These are phyloP conservation scores for Chionoecetes opilio DNA, from an alignment of 1,140 invertebrate genomes.

Conservation along the genomic window DNA sequence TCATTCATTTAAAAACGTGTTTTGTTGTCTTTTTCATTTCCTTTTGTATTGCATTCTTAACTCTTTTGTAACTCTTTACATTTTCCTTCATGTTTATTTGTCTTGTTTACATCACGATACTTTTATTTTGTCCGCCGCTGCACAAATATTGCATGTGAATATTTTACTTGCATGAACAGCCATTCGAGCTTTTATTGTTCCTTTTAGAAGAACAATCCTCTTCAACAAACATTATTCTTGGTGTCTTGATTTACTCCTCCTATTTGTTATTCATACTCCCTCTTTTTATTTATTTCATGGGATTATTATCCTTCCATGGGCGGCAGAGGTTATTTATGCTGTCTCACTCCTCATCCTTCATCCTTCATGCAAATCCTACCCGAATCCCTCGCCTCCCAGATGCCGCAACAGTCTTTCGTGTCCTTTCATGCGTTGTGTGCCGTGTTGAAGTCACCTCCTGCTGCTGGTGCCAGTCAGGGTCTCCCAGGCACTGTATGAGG, in stretches of 20 bases:
- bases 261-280: not conserved
- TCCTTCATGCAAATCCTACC: constrained; percentile 21
- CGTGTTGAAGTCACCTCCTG: not conserved
- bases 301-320: not conserved
- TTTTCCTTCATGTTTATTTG: too few relatives aligned
- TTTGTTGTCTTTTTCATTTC: too few relatives aligned
- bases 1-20: too few relatives aligned
- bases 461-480: not conserved
- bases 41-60: too few relatives aligned
- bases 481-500: not conserved
- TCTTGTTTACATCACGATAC: too few relatives aligned
- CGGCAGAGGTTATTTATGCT: not conserved
- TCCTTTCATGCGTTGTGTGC: not conserved
- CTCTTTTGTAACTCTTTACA: too few relatives aligned
- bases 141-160: too few relatives aligned
- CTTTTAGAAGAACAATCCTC: too few relatives aligned
- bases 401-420: constrained; percentile 14
- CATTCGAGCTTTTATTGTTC: too few relatives aligned
- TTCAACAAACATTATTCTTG: too few relatives aligned
- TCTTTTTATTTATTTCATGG: not conserved
- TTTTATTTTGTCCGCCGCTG: too few relatives aligned
- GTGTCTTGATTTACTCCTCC: not conserved
- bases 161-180: too few relatives aligned
- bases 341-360: not conserved
- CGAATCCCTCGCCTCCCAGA: constrained; percentile 18